Percentiles rank a stretch among this genome's conserved stretches.
These are phyloP conservation scores for Cacatua alba DNA, from an alignment of 2,113 vertebrate species.

Conservation along the genomic window DNA sequence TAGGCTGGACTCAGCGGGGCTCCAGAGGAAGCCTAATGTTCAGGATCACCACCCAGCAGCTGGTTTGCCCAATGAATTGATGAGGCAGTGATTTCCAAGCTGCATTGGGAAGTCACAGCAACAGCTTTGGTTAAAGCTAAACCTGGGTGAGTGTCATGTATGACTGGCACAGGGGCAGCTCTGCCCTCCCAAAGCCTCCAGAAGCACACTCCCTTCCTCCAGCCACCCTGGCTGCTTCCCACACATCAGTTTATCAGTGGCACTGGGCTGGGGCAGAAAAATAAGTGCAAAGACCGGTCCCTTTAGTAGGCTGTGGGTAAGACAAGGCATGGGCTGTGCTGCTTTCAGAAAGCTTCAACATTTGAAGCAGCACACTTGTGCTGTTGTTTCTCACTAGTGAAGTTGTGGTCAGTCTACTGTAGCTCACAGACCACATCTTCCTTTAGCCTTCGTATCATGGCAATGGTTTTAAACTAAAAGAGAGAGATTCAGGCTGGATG, in stretches of 20 bases:
- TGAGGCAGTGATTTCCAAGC: background rate
- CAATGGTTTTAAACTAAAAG: background rate
- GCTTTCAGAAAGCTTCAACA: background rate
- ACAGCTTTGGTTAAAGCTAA: background rate
- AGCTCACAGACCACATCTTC: background rate
- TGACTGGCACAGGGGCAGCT: background rate
- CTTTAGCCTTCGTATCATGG: background rate
- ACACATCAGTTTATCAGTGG: rapidly evolving
- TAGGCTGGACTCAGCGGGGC: background rate
- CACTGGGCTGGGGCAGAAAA: background rate
- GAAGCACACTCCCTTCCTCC: rapidly evolving
- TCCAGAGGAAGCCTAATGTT: background rate
- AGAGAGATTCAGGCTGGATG: background rate
- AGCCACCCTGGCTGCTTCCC: background rate
- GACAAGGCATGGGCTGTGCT: background rate
- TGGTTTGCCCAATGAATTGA: background rate
- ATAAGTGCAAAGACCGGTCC: background rate
- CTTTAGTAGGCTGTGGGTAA: background rate
- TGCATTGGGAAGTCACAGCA: background rate
- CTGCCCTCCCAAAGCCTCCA: background rate
- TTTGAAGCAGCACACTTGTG: background rate
- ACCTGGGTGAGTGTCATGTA: background rate
- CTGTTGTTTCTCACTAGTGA: background rate
- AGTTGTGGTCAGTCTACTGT: background rate
- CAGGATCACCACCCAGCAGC: background rate